phyloP scores from a whole-genome alignment of 2,113 vertebrate species.

The Nothobranchius kuhntae region DNA sequence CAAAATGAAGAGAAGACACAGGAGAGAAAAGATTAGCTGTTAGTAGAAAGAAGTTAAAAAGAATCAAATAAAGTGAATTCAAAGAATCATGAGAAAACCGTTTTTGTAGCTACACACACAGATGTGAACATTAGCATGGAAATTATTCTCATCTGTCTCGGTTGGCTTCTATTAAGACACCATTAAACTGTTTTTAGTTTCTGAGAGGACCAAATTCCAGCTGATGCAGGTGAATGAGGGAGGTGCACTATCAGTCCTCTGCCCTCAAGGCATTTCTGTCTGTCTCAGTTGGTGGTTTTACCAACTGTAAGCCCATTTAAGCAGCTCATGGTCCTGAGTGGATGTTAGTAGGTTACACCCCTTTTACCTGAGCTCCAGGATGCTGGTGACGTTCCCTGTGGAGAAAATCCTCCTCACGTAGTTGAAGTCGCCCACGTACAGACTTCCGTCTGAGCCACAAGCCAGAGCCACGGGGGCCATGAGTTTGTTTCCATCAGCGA shows the following conservation, averaged over 20 bases:
- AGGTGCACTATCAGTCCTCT: constrained; percentile 52
- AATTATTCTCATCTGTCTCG: constrained; percentile 36
- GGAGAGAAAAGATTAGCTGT: constrained; percentile 60
- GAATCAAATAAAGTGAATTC: constrained; percentile 40
- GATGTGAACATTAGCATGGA: constrained; percentile 14
- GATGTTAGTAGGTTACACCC: constrained; percentile 24
- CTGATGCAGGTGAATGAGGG: constrained; percentile 59
- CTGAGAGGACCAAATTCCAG: constrained; percentile 43
- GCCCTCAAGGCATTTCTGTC: constrained; percentile 58
- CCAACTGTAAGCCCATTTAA: constrained; percentile 55
- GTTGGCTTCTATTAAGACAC: constrained; percentile 19
- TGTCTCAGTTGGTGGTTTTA: constrained; percentile 53
- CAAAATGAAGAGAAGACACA: constrained; percentile 54
- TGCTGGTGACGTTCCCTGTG: constrained; percentile 96
- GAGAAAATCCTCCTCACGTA: constrained; percentile 96
- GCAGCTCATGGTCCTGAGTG: constrained; percentile 41
- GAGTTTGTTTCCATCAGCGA: constrained; percentile 97
- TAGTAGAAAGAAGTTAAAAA: constrained; percentile 49
- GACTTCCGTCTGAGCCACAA: constrained; percentile 93
- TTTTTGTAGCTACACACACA: constrained; percentile 5
- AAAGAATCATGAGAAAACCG: constrained; percentile 3
- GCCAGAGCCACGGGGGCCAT: constrained; percentile 93
- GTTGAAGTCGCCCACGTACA: constrained; percentile 99
- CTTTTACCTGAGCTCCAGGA: constrained; percentile 94
- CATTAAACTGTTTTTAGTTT: constrained; percentile 21